Base-by-base conservation (phyloP, 2,797 vertebrate genomes). In the Microctenopoma lineatum region DNA sequence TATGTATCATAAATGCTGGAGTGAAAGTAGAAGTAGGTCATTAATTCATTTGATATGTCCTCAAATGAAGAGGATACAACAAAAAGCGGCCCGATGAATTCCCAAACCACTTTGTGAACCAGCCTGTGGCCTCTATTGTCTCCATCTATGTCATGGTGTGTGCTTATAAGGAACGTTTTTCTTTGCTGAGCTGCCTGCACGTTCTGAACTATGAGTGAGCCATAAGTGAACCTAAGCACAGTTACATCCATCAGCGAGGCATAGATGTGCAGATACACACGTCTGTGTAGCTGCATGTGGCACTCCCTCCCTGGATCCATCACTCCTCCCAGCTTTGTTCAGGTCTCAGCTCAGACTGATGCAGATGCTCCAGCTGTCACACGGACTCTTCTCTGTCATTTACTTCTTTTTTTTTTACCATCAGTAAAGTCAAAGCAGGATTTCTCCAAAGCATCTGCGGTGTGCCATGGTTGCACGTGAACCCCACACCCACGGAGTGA, bases 181-280 rank as follows among this genome's bases (percentile, higher is more conserved):
- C 7, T 25, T 66, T 53, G 62, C 11, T 29, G 34, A 4, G 39
- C 39, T 14, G 13, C 39, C 15, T 41, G 39, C 36, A 13, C n/a
- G 15, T 54, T 71, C 34, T 75, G 71, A 71, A 67, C 70, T 62
- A 56, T 73, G 56, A 73, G 56, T 25, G 67, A 72, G 58, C 76
- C 67, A 74, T 76, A 66, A 4, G 25, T 79, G 78, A 62, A 67
- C 45, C 70, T 75, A 85, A 80, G 80, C 85, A 71, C 67, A 51
- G 57, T 9, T 10, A 5, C 74, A 81, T 84, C 74, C 66, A 66
- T 74, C 69, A 78, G 34, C 2, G 11, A 8, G 5, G 42, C 62
- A 55, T 0, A 66, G 62, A 82, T 71, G 46, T 71, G 73, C 70
- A 56, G 58, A 62, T 21, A 70, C 3, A 41, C 41, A 10, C 27